Percentiles rank a stretch among this genome's conserved stretches.
Conservation (phyloP, 2,113 vertebrate species). For the Fulmarus glacialis region DNA sequence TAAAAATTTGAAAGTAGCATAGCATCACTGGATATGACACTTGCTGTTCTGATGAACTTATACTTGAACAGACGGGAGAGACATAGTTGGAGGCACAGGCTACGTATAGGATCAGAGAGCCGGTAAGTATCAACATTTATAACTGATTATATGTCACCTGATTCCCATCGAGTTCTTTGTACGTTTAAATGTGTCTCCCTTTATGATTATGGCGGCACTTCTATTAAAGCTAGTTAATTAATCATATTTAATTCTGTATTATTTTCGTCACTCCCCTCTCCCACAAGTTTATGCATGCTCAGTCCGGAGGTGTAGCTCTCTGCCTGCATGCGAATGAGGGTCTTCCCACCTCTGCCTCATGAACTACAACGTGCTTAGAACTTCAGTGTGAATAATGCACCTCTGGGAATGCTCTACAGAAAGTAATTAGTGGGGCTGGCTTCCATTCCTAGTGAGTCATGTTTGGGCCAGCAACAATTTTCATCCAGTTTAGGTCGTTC, state of each 20-base stretch:
- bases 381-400: not conserved
- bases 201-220: not conserved
- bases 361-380: not conserved
- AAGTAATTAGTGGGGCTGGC: not conserved
- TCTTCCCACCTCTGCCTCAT: not conserved
- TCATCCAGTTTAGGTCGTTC: not conserved
- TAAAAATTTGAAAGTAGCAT: not conserved
- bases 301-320: not conserved
- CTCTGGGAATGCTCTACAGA: not conserved
- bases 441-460: not conserved
- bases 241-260: not conserved
- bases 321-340: not conserved
- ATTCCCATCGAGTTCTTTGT: not conserved
- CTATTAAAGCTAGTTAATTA: not conserved
- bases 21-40: too few species aligned
- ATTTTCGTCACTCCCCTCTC: not conserved
- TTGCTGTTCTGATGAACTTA: not conserved
- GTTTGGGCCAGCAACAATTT: not conserved
- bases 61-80: not conserved
- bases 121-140: not conserved
- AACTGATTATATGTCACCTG: not conserved
- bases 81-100: not conserved
- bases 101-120: not conserved
- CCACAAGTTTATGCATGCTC: not conserved
- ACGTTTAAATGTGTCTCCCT: not conserved